A percentile compares a stretch with the other conserved stretches of the same genome.
These are phyloP conservation scores for Ruditapes philippinarum DNA, from an alignment of 1,140 invertebrate species.

Conservation along the genomic window DNA sequence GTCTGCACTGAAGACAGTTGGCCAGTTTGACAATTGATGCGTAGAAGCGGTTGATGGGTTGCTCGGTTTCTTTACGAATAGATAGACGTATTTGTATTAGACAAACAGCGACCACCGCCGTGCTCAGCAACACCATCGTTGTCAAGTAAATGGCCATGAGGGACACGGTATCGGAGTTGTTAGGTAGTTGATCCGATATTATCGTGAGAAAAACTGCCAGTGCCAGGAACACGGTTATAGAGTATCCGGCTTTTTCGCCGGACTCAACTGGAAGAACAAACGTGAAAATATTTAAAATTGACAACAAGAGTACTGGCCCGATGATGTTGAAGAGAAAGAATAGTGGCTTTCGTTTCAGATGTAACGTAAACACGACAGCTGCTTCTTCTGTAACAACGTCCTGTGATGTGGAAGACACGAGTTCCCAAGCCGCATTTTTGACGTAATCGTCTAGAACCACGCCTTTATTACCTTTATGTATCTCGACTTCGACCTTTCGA, in stretches of 20 bases:
- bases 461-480: background rate
- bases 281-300: conserved; percentile 88
- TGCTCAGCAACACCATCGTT: background rate
- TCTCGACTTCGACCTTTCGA: conserved; percentile 87
- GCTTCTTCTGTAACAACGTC: background rate
- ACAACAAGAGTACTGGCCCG: conserved; percentile 89
- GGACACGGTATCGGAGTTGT: conserved; percentile 89
- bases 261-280: conserved; percentile 89
- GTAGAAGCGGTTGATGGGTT: background rate
- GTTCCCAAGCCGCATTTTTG: background rate
- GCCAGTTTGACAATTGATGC: background rate
- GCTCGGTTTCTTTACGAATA: background rate
- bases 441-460: background rate
- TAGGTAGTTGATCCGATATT: conserved; percentile 88
- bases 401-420: background rate
- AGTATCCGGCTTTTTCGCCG: conserved; percentile 88
- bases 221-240: conserved; percentile 88
- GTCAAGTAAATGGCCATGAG: conserved; percentile 72
- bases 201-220: conserved; percentile 89
- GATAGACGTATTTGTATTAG: background rate
- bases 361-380: background rate
- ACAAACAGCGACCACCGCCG: background rate
- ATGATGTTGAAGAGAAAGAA: conserved; percentile 88
- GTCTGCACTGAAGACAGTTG: background rate
- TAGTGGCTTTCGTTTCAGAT: conserved; percentile 74